A percentile compares a stretch with the other conserved stretches of the same genome.
Evolutionary conservation across 2,113 vertebrate species (phyloP).

Genomic region (Atrichornis clamosus): DNA sequence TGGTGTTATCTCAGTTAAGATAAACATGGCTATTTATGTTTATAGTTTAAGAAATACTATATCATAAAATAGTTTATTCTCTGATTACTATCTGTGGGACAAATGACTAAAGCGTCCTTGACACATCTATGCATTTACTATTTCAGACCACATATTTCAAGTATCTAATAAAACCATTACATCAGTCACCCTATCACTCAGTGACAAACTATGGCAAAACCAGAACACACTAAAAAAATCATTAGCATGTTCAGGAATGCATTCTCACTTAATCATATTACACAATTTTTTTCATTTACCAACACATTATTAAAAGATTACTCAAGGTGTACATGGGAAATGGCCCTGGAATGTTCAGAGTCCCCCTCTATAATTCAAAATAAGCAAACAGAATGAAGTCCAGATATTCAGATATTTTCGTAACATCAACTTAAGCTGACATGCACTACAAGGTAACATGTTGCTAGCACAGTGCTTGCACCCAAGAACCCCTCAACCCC

Average conservation of each 20-base stretch:
- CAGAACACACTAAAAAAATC: not conserved
- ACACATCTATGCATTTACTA: not conserved
- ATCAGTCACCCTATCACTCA: not conserved
- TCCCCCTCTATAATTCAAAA: not conserved
- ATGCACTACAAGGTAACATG: not conserved
- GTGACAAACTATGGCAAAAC: not conserved
- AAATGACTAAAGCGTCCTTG: not conserved
- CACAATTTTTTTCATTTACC: not conserved
- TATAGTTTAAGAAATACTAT: not conserved
- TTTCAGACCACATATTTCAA: not conserved
- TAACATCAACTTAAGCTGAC: not conserved
- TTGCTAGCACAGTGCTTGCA: not conserved
- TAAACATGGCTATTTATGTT: not conserved
- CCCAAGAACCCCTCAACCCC: not conserved
- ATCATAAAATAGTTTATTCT: not conserved
- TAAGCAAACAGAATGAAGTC: not conserved
- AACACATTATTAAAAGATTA: not conserved
- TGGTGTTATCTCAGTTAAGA: not conserved
- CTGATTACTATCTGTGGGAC: not conserved
- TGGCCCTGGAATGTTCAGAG: not conserved
- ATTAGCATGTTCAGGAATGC: not conserved
- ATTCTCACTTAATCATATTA: not conserved
- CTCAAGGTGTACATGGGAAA: not conserved
- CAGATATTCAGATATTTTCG: not conserved
- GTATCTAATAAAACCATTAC: not conserved